Evolutionary conservation across 2,113 vertebrate species (phyloP), one percentile per base, ranked within the genome.

Genomic region (Misgurnus anguillicaudatus): DNA sequence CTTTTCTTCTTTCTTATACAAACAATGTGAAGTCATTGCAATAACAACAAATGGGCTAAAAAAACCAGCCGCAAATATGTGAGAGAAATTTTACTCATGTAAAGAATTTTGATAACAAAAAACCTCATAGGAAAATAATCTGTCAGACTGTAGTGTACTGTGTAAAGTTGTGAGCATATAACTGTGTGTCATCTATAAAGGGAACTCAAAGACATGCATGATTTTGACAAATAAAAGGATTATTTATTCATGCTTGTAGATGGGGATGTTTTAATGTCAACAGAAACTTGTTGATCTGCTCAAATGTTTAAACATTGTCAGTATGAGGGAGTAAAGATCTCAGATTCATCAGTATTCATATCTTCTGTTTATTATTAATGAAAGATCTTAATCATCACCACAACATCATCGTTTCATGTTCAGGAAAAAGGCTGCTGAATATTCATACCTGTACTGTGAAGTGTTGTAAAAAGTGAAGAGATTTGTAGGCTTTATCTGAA

Each of bases 201-300:
- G 51, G 75, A 83, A 85, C 68, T 82, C 78, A 83, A 78, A 83
- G 86, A 90, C 88, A 79, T 91, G 92, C 90, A 93, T 93, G 91
- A 87, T 90, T 89, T 91, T 89, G 75, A 89, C 82, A 89, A 90
- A 90, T 90, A 88, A 87, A 89, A 39, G 70, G 48, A 86, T 82
- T 88, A 86, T 89, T 88, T 89, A 88, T 87, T 86, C 80, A 86
- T 78, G 64, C 48, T 62, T 79, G 78, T 48, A 62, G 80, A 71
- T n/a, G 41, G 68, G 36, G 45, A 76, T 55, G 38, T 87, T 85
- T 48, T 80, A 5, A 55, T 14, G 4, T 11, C 53, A 1, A n/a
- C 6, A n/a, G 7, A 55, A 55, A 55, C 14, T 31, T 31, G 2
- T 42, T 42, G 41, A 7, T 42, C 41, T 42, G 6, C 5, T 42